phyloP scores from a whole-genome alignment of 2,888 invertebrate species.

The Drosophila leonis region DNA sequence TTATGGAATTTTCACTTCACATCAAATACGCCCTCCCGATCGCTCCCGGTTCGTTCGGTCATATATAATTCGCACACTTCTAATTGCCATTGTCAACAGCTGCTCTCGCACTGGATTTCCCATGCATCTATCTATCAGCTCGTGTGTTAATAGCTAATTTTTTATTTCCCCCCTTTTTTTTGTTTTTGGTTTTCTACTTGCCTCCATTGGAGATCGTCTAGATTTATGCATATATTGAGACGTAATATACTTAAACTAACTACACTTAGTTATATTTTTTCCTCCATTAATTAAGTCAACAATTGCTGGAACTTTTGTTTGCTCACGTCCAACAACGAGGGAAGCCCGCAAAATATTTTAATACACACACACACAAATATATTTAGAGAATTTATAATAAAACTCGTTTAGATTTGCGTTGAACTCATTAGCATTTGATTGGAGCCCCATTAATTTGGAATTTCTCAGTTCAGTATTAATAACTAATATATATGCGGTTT shows the following conservation, averaged over 20 bases:
- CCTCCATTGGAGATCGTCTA: conserved; percentile 34
- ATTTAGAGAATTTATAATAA: conserved; percentile 9
- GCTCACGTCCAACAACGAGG: conserved; percentile 46
- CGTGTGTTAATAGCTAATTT: conserved; percentile 43
- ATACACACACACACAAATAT: background rate
- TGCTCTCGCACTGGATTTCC: conserved; percentile 26
- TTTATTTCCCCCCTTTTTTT: conserved; percentile 9
- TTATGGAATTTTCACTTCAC: conserved; percentile 17
- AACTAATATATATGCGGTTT: conserved; percentile 9
- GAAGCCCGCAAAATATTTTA: conserved; percentile 53
- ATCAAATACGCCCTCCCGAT: background rate
- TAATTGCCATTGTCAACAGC: conserved; percentile 72
- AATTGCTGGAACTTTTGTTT: conserved; percentile 43
- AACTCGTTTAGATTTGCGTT: conserved; percentile 53
- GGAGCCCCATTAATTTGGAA: conserved; percentile 38
- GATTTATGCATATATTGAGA: conserved; percentile 39
- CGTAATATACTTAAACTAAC: conserved; percentile 29
- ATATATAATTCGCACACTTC: conserved; percentile 50
- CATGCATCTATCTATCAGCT: conserved; percentile 32
- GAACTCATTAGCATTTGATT: conserved; percentile 67
- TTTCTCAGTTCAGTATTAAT: conserved; percentile 29
- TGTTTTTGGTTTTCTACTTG: background rate
- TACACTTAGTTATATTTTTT: conserved; percentile 57
- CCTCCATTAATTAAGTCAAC: conserved; percentile 67
- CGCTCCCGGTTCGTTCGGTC: background rate